Evolutionary conservation across 2,888 invertebrate species (phyloP), one percentile per base, ranked within the genome.

Genomic region (Gibbula magus): DNA sequence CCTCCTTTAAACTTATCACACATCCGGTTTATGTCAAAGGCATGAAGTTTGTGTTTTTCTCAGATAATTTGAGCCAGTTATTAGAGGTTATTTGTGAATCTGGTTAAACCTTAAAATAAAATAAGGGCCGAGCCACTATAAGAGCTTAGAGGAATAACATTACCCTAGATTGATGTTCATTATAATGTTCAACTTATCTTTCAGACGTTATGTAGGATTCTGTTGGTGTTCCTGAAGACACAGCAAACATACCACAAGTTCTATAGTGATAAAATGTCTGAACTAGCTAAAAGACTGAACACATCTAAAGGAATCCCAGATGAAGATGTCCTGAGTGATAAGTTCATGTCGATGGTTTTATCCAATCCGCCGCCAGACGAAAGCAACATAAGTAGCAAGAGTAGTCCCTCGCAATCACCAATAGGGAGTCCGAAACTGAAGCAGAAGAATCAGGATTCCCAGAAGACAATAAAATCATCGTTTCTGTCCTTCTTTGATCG

Each of bases 401-500:
- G 75, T 75, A 82, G 84, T 78, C 86, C 82, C 67, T 80, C 84
- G 51, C 85, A 83, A 56, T 82, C 85, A 32, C 81, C 86, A n/a
- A 83, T 84, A 79, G 83, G 82, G 51, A 82, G 83, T 32, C 85
- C 83, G 29, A 86, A 79, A 73, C 78, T 75, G 29, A 79, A 78
- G 3, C 77, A 81, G 22, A 77, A 66, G 66, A 35, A 25, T 45
- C 80, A 67, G 13, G 81, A 81, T 35, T 85, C 86, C 4, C 86
- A 85, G 20, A 87, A 86, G 67, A 84, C 81, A 77, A 80, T 87
- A 13, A 87, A 87, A 73, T 83, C 87, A 13, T 87, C 88, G 13
- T 83, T 89, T 39, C 85, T 89, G 79, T 89, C 89, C 8, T 75
- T 90, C 13, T 89, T 90, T 86, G 90, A 89, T 70, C 83, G 87